Base-by-base conservation (phyloP, 2,888 invertebrate species). In the Tetragonisca angustula region DNA sequence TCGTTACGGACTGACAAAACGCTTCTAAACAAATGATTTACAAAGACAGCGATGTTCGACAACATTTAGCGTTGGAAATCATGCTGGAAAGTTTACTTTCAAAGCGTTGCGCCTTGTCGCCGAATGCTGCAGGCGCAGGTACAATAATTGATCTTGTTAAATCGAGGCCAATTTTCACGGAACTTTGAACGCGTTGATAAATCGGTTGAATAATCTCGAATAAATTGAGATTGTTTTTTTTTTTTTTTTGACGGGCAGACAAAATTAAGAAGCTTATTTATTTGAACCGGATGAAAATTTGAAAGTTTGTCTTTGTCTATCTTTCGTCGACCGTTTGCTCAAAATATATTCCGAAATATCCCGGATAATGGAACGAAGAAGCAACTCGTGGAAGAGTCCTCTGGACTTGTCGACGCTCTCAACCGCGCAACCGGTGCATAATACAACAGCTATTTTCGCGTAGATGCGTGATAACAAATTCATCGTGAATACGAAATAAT, bases 71-170 rank as follows among this genome's bases (percentile, higher is more conserved):
- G 43, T 56, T 19, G 43, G 64, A 64, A 70, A 49, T 24, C 27
- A 2, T 13, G 0, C 24, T 4, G 11, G 17, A 21, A 5, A 11
- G 24, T 59, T 52, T 49, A 19, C 52, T 24, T n/a, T 4, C 3
- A 49, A 32, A 82, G 36, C 11, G 24, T 24, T 32, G 54, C 27
- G 19, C n/a, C 3, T 17, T 32, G 36, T 67, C 59, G 59, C 54
- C 32, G 59, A 82, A 75, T n/a, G 36, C n/a, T 32, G 4, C 59
- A 9, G 32, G 27, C 32, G n/a, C 21, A n/a, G 54, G 50, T 32
- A 17, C 24, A 59, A 79, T 79, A 76, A 81, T 71, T 71, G 43
- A 71, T 67, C 54, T 49, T 15, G 65, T 81, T 76, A 76, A 76
- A 67, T 17, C 49, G 36, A 0, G 24, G 82, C 71, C 82, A 83